Conservation (phyloP, 2,113 vertebrate species). For the Varanus salvator region DNA sequence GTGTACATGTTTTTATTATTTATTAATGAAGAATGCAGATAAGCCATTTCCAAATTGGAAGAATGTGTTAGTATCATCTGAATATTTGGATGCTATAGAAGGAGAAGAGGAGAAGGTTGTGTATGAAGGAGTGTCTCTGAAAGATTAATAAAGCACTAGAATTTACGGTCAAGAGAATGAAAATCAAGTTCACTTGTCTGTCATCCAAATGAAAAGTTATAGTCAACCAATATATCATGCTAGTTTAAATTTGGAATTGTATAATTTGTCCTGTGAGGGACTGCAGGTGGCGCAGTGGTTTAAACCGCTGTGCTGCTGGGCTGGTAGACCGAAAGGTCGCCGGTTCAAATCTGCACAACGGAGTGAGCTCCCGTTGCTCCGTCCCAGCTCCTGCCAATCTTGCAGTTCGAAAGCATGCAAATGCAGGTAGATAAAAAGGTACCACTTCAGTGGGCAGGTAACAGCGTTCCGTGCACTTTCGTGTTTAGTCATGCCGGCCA, state of each 20-base stretch:
- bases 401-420: no score
- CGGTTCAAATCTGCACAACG: no score
- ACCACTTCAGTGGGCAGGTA: no score
- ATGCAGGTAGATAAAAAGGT: no score
- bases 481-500: no score
- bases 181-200: background rate
- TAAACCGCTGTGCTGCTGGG: no score
- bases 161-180: background rate
- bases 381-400: no score
- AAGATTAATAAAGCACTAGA: background rate
- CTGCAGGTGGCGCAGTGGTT: no score
- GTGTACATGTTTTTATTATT: background rate
- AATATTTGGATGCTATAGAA: background rate
- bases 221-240: background rate
- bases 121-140: background rate
- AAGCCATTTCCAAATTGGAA: background rate
- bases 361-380: no score
- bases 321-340: no score
- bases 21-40: background rate
- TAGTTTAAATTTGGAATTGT: background rate
- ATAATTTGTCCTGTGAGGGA: background rate
- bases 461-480: no score
- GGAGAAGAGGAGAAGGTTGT: background rate
- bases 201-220: background rate
- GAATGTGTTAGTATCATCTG: background rate